Percentiles rank a stretch among this genome's conserved stretches.
Conservation (phyloP, 1,140 invertebrate genomes). For the Cataglyphis hispanica region DNA sequence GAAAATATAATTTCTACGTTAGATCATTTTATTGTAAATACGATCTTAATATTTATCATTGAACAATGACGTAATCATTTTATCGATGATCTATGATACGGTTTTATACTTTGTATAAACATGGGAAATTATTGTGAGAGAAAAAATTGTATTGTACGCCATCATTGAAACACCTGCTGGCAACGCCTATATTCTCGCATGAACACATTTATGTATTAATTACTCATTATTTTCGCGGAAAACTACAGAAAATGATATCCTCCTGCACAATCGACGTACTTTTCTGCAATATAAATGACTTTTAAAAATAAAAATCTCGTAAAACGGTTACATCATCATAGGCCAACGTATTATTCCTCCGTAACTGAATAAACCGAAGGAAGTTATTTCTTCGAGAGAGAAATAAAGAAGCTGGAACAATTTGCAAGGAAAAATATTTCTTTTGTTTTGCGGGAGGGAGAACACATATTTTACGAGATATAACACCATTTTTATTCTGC, state of each 20-base stretch:
- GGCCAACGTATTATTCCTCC: constrained; percentile 6
- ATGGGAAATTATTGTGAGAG: constrained; percentile 38
- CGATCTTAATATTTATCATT: not conserved
- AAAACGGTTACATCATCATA: constrained; percentile 33
- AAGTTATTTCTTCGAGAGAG: constrained; percentile 48
- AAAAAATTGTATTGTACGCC: not conserved
- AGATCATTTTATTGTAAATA: not conserved
- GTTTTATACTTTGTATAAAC: constrained; percentile 5
- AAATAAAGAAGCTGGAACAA: constrained; percentile 9
- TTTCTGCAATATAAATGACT: constrained; percentile 10
- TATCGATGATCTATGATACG: constrained; percentile 9
- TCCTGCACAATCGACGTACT: not conserved
- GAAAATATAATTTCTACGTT: not conserved
- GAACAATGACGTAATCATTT: constrained; percentile 4
- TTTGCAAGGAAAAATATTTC: constrained; percentile 36
- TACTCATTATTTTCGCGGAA: constrained; percentile 44
- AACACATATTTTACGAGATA: constrained; percentile 27
- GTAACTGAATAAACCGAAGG: constrained; percentile 33
- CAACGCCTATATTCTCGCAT: constrained; percentile 5
- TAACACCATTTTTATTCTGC: constrained; percentile 30
- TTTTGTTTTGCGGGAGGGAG: not conserved
- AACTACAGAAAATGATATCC: constrained; percentile 24
- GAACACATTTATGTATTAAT: constrained; percentile 34
- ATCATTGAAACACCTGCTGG: constrained; percentile 10
- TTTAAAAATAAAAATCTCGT: constrained; percentile 39